phyloP scores from a whole-genome alignment of 2,797 vertebrate genomes.

The Pachyuromys duprasi region DNA sequence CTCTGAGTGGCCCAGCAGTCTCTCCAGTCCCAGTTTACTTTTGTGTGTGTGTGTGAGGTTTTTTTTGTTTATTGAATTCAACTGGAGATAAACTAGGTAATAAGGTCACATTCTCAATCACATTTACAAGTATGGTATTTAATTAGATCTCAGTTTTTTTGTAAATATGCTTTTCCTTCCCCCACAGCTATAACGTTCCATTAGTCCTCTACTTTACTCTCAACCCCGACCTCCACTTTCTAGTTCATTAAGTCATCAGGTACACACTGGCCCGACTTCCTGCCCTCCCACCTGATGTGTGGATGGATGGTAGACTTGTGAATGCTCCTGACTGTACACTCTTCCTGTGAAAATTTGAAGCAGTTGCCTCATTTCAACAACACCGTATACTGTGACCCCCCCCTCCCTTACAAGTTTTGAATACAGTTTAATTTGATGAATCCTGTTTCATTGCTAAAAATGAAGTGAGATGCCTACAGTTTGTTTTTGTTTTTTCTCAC shows the following conservation, averaged over 20 bases:
- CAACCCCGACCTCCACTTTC: neutral
- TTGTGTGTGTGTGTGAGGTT: neutral
- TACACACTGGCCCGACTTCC: conserved; percentile 4
- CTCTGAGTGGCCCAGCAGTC: neutral
- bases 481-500: neutral
- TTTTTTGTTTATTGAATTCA: neutral
- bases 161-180: neutral
- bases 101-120: neutral
- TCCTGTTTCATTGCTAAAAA: neutral
- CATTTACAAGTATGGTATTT: neutral
- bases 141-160: neutral
- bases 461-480: neutral
- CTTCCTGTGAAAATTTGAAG: neutral
- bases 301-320: too few species aligned
- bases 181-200: neutral
- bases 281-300: neutral
- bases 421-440: conserved; percentile 12
- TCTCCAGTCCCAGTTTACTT: neutral
- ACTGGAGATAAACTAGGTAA: conserved; percentile 37
- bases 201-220: neutral
- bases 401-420: neutral
- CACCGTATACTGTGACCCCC: neutral
- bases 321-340: neutral
- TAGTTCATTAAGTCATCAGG: conserved; percentile 40
- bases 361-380: neutral